Percentiles rank a stretch among this genome's conserved stretches.
phyloP scores from a whole-genome alignment of 2,797 vertebrate species.

The Malurus leucopterus region DNA sequence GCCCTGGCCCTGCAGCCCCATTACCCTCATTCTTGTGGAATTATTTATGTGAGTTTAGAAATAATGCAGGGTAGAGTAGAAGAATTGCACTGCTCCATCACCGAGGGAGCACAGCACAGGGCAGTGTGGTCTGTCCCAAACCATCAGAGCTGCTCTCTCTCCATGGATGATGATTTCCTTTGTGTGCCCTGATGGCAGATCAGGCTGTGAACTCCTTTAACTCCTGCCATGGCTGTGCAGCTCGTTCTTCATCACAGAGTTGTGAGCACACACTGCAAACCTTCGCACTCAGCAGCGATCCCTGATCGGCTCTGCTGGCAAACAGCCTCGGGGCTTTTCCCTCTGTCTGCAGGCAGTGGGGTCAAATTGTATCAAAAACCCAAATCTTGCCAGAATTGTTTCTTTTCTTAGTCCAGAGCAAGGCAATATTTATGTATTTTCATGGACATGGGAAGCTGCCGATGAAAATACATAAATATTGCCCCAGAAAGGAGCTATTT shows the following conservation, averaged over 20 bases:
- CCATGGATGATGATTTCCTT: background rate
- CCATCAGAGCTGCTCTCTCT: background rate
- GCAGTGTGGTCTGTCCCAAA: background rate
- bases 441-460: background rate
- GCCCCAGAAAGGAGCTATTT: too few relatives aligned
- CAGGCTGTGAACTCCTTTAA: conserved; percentile 27
- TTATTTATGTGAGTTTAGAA: conserved; percentile 2
- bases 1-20: background rate
- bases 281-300: background rate
- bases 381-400: background rate
- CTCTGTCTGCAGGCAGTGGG: background rate
- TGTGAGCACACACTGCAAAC: background rate
- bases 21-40: background rate
- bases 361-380: background rate
- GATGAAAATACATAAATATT: too few relatives aligned
- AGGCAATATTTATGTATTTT: background rate
- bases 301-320: background rate
- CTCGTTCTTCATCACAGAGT: background rate
- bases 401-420: background rate
- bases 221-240: background rate
- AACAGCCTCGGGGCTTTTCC: background rate
- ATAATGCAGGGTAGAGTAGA: background rate
- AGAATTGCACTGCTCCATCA: background rate
- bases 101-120: background rate
- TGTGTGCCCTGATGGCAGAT: background rate